These are phyloP conservation scores for Tenebrio molitor DNA, from an alignment of 1,140 invertebrate genomes.

Conservation along the genomic window DNA sequence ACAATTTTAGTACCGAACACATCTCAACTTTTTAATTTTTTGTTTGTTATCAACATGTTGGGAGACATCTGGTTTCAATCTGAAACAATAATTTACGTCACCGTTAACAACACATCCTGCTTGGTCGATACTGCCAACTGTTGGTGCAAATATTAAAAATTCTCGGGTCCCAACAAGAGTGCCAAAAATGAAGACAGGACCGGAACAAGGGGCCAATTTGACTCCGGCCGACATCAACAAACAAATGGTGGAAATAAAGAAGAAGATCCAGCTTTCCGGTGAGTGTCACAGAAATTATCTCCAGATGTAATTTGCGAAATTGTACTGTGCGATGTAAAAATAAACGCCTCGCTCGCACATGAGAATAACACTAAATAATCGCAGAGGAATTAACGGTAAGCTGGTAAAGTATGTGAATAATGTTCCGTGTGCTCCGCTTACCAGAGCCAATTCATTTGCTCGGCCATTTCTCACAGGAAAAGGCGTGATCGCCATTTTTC, in stretches of 20 bases:
- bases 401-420: neutral
- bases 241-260: slow-evolving; percentile 84
- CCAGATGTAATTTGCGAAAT: neutral
- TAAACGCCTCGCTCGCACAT: neutral
- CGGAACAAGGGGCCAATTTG: neutral
- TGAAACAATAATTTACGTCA: too few relatives aligned
- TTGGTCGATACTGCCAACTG: too few relatives aligned
- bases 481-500: neutral
- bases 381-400: neutral
- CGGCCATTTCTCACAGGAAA: neutral
- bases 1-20: too few relatives aligned
- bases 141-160: too few relatives aligned
- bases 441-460: neutral
- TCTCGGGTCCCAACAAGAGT: too few relatives aligned
- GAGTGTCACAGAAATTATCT: slow-evolving; percentile 21
- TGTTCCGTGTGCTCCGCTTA: too few relatives aligned
- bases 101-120: too few relatives aligned
- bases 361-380: neutral
- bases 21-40: too few relatives aligned
- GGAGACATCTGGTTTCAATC: too few relatives aligned
- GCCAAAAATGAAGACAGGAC: slow-evolving; percentile 15
- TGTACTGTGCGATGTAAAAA: neutral
- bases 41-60: too few relatives aligned
- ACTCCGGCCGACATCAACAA: slow-evolving; percentile 72
- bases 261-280: slow-evolving; percentile 86